phyloP scores from a whole-genome alignment of 2,888 invertebrate species.

The Drosophila hamatofila region DNA sequence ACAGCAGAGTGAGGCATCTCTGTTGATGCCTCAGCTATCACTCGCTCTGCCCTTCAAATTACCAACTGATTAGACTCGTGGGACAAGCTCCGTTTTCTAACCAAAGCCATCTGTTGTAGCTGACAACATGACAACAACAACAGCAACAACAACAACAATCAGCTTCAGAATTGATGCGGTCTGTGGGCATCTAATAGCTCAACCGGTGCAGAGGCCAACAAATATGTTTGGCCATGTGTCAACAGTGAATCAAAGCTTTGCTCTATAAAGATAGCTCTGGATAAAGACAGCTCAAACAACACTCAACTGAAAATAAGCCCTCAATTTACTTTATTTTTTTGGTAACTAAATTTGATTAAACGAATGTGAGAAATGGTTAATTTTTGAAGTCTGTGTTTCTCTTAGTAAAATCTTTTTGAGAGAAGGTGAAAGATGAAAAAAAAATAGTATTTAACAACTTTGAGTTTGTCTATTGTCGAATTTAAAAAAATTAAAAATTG shows the following conservation, averaged over 20 bases:
- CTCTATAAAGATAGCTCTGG: not conserved
- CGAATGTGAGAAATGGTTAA: not conserved
- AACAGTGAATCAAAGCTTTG: slow-evolving; percentile 36
- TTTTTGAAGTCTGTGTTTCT: not conserved
- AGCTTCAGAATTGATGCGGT: slow-evolving; percentile 62
- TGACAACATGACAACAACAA: slow-evolving; percentile 42
- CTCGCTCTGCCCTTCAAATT: slow-evolving; percentile 73
- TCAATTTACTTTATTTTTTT: not conserved
- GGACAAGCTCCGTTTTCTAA: slow-evolving; percentile 41
- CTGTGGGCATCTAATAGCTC: slow-evolving; percentile 58
- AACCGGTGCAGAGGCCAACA: slow-evolving; percentile 40
- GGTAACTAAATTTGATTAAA: not conserved
- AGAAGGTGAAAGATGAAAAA: too few relatives aligned
- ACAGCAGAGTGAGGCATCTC: slow-evolving; percentile 47
- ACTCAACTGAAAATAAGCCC: not conserved
- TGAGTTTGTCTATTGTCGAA: too few relatives aligned
- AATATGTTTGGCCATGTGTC: slow-evolving; percentile 44
- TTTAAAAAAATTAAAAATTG: too few relatives aligned
- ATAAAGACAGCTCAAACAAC: slow-evolving; percentile 1
- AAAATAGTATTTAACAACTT: too few relatives aligned
- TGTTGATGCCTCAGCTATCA: slow-evolving; percentile 64
- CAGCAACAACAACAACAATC: slow-evolving; percentile 13
- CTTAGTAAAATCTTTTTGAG: too few relatives aligned
- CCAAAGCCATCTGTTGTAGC: slow-evolving; percentile 61
- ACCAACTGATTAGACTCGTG: slow-evolving; percentile 77